These are phyloP conservation scores for Eupeodes latifasciatus DNA, from an alignment of 2,888 invertebrate genomes.

Conservation along the genomic window DNA sequence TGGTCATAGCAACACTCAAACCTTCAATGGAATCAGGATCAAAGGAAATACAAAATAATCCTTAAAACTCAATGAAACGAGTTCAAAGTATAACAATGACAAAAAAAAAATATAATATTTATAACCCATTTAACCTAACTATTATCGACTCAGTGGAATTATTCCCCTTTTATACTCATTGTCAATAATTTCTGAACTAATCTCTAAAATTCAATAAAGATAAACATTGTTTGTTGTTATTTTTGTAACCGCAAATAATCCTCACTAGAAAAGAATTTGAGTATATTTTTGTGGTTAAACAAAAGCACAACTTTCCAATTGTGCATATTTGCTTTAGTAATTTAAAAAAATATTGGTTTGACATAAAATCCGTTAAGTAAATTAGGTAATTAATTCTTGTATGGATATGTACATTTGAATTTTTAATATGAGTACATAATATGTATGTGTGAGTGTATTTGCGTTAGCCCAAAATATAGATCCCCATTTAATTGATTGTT, in stretches of 20 bases:
- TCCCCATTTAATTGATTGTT: conserved; percentile 46
- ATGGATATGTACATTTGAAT: background rate
- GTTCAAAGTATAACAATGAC: too few relatives aligned
- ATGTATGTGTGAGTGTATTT: background rate
- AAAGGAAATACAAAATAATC: too few relatives aligned
- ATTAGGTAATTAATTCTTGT: conserved; percentile 51
- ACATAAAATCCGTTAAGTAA: conserved; percentile 32
- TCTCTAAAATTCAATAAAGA: background rate
- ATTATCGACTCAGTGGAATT: background rate
- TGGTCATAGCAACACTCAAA: too few relatives aligned
- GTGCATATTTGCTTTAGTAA: background rate
- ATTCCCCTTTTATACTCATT: background rate
- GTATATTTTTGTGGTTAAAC: background rate
- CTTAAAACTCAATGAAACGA: too few relatives aligned
- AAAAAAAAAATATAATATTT: too few relatives aligned
- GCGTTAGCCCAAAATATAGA: background rate
- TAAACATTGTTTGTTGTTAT: background rate
- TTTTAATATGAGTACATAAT: background rate
- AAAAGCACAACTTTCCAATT: background rate
- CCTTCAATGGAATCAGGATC: too few relatives aligned
- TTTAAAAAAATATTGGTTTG: conserved; percentile 23
- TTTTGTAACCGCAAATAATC: conserved; percentile 28
- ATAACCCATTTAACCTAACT: background rate
- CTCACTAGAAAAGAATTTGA: background rate
- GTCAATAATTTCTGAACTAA: background rate